phyloP scores from a whole-genome alignment of 37 sponge, comb jelly and placozoan genomes.

The Haliclona indistincta region DNA sequence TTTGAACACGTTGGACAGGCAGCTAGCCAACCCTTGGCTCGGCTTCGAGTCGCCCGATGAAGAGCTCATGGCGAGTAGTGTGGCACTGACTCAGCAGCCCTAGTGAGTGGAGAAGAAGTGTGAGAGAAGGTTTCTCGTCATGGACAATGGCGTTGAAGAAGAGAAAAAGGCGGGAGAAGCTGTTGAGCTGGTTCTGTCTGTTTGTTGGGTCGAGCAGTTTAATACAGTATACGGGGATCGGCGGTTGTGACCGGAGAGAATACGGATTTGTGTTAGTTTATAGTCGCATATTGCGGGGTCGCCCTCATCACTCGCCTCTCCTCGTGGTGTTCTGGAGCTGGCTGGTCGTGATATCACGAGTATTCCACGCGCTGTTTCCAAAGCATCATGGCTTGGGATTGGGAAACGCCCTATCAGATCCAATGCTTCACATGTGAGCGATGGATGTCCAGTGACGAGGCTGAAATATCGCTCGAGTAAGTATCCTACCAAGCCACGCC shows the following conservation, averaged over 20 bases:
- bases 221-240: not conserved
- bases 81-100: not conserved
- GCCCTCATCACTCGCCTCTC: not conserved
- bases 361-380: not conserved
- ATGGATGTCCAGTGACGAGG: constrained; percentile 49
- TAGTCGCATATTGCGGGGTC: too few relatives aligned
- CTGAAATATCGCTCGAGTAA: constrained; percentile 53
- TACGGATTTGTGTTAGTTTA: too few relatives aligned
- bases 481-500: not conserved
- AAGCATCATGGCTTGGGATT: not conserved
- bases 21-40: constrained; percentile 57
- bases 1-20: constrained; percentile 72
- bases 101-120: not conserved
- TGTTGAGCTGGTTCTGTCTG: too few relatives aligned
- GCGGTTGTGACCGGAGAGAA: not conserved
- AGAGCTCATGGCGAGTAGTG: constrained; percentile 12
- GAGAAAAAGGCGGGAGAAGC: not conserved
- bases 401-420: constrained; percentile 23
- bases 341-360: too few relatives aligned
- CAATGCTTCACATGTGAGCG: constrained; percentile 71
- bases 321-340: too few relatives aligned
- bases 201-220: not conserved
- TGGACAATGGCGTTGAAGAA: not conserved
- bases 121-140: not conserved
- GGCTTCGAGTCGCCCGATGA: constrained; percentile 32